Conservation (phyloP, 2,888 invertebrate species). For the Troilus luridus region DNA sequence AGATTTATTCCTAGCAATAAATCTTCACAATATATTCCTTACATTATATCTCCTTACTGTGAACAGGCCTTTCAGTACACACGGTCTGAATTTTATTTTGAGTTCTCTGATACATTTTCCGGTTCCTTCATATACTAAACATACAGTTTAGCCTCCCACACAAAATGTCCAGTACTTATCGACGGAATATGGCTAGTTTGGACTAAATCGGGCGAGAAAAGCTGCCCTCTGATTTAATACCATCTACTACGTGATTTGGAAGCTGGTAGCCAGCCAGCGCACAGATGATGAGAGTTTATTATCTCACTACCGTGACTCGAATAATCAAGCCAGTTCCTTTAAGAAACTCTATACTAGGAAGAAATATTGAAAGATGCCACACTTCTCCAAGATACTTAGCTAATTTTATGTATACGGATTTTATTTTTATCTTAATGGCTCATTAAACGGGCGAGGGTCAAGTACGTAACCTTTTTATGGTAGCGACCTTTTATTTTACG, state of each 20-base stretch:
- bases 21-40: too few species aligned
- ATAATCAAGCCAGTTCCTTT: background rate
- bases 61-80: too few species aligned
- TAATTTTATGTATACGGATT: background rate
- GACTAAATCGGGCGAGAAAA: background rate
- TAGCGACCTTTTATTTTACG: background rate
- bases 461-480: background rate
- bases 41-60: too few species aligned
- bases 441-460: background rate
- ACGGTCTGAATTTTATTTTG: too few species aligned
- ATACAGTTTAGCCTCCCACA: background rate
- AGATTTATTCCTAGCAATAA: too few species aligned
- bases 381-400: background rate
- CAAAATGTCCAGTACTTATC: background rate
- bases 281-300: background rate
- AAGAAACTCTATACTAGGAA: background rate
- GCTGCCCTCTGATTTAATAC: background rate
- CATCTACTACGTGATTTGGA: conserved; percentile 13
- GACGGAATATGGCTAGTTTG: background rate
- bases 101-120: background rate
- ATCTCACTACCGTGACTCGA: background rate
- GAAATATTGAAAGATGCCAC: background rate
- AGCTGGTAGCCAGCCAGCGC: background rate
- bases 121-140: background rate
- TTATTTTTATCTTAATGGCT: background rate